Evolutionary conservation across 2,888 invertebrate species (phyloP).

Genomic region (Drosophila vallismaia): DNA sequence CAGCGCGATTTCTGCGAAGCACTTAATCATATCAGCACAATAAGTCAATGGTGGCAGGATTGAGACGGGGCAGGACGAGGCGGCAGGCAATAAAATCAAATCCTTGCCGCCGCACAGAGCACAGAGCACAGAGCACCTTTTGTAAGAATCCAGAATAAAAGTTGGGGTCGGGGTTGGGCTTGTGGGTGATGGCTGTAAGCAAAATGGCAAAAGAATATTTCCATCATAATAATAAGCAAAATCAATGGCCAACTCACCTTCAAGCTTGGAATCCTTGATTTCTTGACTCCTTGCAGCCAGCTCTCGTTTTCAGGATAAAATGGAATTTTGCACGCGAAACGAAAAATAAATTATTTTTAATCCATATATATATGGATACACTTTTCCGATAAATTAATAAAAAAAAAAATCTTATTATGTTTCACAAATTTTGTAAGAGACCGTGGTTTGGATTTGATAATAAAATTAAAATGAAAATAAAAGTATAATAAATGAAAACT

Average conservation of each 20-base stretch:
- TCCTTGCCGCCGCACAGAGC: slow-evolving; percentile 65
- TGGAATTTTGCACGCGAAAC: no score
- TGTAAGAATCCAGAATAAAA: background rate
- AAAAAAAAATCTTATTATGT: no score
- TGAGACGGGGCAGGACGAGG: slow-evolving; percentile 12
- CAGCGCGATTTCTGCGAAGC: slow-evolving; percentile 45
- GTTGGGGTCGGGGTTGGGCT: no score
- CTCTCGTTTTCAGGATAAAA: no score
- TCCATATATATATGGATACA: no score
- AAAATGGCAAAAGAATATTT: slow-evolving; percentile 25
- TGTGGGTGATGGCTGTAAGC: no score
- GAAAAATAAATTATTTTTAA: no score
- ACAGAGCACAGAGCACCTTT: slow-evolving; percentile 20
- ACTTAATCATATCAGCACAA: slow-evolving; percentile 78
- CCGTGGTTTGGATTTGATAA: no score
- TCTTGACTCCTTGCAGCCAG: no score
- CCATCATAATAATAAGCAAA: slow-evolving; percentile 28
- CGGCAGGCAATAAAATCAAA: slow-evolving; percentile 75
- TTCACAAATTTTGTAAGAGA: no score
- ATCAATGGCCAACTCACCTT: slow-evolving; percentile 53
- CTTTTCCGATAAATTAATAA: no score
- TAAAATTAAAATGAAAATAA: background rate
- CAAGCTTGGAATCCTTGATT: slow-evolving; percentile 9
- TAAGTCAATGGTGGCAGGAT: slow-evolving; percentile 65
- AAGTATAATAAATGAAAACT: background rate